Evolutionary conservation across 2,113 vertebrate genomes (phyloP).

Genomic region (Apus apus): DNA sequence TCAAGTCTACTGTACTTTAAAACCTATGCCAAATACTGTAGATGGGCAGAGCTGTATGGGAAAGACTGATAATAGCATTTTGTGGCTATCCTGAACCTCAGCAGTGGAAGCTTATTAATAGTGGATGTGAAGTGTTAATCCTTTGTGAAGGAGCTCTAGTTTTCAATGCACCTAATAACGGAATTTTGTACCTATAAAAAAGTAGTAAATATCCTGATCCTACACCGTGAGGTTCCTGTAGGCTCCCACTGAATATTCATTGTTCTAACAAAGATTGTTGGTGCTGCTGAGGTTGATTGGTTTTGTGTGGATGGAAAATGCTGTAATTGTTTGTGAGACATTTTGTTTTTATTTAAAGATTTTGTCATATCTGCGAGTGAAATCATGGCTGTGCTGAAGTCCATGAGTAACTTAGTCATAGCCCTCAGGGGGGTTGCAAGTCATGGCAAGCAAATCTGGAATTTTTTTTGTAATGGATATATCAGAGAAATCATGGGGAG

Average conservation of each 20-base stretch:
- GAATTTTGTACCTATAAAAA: not conserved
- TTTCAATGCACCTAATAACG: not conserved
- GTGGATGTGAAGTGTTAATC: not conserved
- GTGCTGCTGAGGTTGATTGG: not conserved
- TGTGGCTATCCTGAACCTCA: not conserved
- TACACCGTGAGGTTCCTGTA: not conserved
- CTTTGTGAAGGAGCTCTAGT: not conserved
- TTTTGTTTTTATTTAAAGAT: not conserved
- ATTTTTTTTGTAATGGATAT: not conserved
- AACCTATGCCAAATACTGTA: constrained; percentile 20
- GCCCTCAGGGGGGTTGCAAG: not conserved
- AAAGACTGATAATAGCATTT: not conserved
- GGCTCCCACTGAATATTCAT: not conserved
- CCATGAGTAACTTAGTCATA: not conserved
- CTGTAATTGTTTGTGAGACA: not conserved
- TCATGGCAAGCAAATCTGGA: not conserved
- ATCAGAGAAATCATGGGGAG: not conserved
- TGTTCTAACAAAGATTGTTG: not conserved
- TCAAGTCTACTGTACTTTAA: not conserved
- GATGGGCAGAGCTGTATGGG: not conserved
- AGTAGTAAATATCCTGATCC: not conserved
- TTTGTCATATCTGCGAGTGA: not conserved
- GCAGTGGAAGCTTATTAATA: not conserved
- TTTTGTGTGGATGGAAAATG: not conserved
- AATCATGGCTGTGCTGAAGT: not conserved